Percentiles rank a stretch among this genome's conserved stretches.
phyloP scores from a whole-genome alignment of 2,113 vertebrate species.

The Odocoileus virginianus region DNA sequence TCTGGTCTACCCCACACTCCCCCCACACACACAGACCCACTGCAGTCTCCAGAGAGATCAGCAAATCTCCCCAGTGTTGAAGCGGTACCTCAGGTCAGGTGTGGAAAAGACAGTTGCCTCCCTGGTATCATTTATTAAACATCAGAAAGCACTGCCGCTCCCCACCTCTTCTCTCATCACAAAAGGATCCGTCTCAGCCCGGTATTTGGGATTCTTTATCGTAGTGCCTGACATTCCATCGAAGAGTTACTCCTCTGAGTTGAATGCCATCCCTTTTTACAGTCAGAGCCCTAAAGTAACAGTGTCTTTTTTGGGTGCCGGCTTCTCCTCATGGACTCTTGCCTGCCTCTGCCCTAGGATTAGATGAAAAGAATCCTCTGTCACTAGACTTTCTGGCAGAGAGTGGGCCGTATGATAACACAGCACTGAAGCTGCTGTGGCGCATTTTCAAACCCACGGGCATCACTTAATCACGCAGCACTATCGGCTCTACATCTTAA shows the following conservation, averaged over 20 bases:
- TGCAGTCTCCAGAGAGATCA: background rate
- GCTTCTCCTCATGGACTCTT: background rate
- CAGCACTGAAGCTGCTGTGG: background rate
- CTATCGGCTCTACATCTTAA: background rate
- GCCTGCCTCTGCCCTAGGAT: background rate
- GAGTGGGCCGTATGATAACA: background rate
- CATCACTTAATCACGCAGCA: background rate
- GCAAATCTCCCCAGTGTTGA: background rate
- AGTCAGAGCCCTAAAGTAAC: background rate
- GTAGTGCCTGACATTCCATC: background rate
- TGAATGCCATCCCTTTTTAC: background rate
- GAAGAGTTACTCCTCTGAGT: background rate
- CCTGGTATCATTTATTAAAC: background rate
- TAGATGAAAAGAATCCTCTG: background rate
- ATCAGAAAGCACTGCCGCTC: background rate
- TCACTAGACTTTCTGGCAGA: background rate
- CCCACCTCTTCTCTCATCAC: background rate
- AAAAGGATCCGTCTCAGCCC: background rate
- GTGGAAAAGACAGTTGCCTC: background rate
- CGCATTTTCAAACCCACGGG: background rate
- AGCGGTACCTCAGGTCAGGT: background rate
- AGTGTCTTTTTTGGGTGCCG: background rate
- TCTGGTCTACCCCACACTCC: background rate
- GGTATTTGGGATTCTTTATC: background rate
- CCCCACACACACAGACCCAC: no score